phyloP scores from a whole-genome alignment of 2,113 vertebrate species.

The Oncorhynchus mykiss region DNA sequence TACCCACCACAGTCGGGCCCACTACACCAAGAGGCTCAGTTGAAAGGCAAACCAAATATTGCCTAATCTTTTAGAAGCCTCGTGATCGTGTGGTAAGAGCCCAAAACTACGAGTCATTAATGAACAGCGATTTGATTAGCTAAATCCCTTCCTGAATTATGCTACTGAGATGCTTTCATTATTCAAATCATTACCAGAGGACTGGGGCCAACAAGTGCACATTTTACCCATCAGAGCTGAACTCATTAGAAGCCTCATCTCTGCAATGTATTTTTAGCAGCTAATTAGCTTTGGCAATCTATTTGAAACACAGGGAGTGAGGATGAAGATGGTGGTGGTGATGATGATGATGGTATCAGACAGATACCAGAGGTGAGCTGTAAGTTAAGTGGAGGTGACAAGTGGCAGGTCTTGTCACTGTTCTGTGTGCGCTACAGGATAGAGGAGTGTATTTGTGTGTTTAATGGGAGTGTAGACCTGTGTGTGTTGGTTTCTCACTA shows the following conservation, averaged over 20 bases:
- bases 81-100: slow-evolving; percentile 16
- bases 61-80: slow-evolving; percentile 33
- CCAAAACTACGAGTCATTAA: slow-evolving; percentile 34
- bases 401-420: slow-evolving; percentile 50
- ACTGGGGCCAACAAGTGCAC: slow-evolving; percentile 47
- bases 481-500: background rate
- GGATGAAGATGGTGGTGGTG: background rate
- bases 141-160: slow-evolving; percentile 41
- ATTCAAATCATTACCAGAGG: slow-evolving; percentile 59
- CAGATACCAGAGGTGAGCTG: slow-evolving; percentile 8
- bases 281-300: slow-evolving; percentile 53
- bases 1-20: slow-evolving; percentile 8
- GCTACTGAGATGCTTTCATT: slow-evolving; percentile 52
- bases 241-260: slow-evolving; percentile 56
- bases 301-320: slow-evolving; percentile 19
- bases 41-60: slow-evolving; percentile 26
- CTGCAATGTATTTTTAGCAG: slow-evolving; percentile 54
- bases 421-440: slow-evolving; percentile 38
- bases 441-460: slow-evolving; percentile 1
- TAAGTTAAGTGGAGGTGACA: slow-evolving; percentile 53
- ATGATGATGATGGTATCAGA: background rate
- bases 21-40: slow-evolving; percentile 34
- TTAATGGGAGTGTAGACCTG: background rate
- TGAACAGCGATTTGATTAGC: slow-evolving; percentile 28
- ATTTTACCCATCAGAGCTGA: slow-evolving; percentile 49